Evolutionary conservation across 1,140 invertebrate genomes (phyloP).

Genomic region (Trinorchestia longiramus): DNA sequence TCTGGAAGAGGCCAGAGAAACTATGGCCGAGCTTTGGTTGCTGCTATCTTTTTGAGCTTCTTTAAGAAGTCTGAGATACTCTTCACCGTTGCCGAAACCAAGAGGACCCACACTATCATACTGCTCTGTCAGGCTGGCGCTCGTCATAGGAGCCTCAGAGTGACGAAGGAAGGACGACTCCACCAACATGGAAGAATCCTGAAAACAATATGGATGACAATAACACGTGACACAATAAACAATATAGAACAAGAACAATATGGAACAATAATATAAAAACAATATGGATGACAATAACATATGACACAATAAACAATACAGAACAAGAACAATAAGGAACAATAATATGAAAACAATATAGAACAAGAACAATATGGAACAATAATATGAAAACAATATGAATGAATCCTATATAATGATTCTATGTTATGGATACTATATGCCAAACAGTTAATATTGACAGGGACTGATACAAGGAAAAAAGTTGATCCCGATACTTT

Average conservation of each 20-base stretch:
- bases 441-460: no score
- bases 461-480: no score
- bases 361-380: constrained; percentile 21
- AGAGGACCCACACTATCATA: constrained; percentile 75
- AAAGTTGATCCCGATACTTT: no score
- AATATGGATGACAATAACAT: no score
- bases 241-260: no score
- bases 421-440: no score
- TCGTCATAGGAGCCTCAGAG: constrained; percentile 71
- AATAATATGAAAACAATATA: background rate
- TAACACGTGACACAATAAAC: no score
- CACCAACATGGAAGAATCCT: constrained; percentile 32
- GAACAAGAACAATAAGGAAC: constrained; percentile 8
- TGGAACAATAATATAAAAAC: background rate
- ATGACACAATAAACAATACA: no score
- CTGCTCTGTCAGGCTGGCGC: constrained; percentile 24
- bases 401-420: no score
- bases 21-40: constrained; percentile 84
- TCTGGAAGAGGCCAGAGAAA: constrained; percentile 81
- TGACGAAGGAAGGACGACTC: constrained; percentile 58
- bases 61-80: constrained; percentile 84
- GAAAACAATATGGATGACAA: background rate
- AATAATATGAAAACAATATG: no score
- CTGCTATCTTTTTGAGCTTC: constrained; percentile 87
- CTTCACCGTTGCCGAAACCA: constrained; percentile 74